phyloP scores from a whole-genome alignment of 2,797 vertebrate genomes.

The Xenentodon cancila region DNA sequence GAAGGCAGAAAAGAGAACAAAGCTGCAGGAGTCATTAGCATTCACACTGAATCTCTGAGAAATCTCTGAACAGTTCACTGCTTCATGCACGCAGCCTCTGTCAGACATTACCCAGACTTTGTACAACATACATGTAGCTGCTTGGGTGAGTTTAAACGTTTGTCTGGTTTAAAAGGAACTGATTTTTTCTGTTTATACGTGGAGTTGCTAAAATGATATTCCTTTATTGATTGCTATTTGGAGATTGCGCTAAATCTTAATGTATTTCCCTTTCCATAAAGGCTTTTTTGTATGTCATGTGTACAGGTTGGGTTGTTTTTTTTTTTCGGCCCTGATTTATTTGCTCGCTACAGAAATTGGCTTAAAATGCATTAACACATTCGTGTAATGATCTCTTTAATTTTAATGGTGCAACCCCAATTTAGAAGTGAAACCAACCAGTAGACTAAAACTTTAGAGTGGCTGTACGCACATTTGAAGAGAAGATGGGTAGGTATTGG shows the following conservation, averaged over 20 bases:
- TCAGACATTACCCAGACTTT: slow-evolving; percentile 3
- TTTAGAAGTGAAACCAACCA: too few species aligned
- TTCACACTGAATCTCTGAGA: not conserved
- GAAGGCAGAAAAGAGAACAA: not conserved
- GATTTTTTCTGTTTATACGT: not conserved
- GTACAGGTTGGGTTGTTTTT: too few species aligned
- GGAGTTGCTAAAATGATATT: not conserved
- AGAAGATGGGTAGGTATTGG: too few species aligned
- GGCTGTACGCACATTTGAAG: too few species aligned
- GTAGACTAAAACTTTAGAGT: too few species aligned
- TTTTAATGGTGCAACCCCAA: too few species aligned
- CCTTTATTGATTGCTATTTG: not conserved
- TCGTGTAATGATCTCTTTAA: too few species aligned
- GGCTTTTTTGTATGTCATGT: too few species aligned
- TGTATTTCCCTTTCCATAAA: too few species aligned
- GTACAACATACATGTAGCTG: not conserved
- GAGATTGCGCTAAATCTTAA: not conserved
- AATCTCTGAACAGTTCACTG: not conserved
- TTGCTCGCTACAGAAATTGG: too few species aligned
- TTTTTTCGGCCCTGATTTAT: too few species aligned
- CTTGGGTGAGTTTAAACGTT: not conserved
- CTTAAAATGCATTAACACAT: too few species aligned
- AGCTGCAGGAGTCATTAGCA: slow-evolving; percentile 1
- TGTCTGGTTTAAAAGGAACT: not conserved
- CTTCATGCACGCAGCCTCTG: not conserved